Conservation (phyloP, 2,113 vertebrate species). For the Sapajus apella region DNA sequence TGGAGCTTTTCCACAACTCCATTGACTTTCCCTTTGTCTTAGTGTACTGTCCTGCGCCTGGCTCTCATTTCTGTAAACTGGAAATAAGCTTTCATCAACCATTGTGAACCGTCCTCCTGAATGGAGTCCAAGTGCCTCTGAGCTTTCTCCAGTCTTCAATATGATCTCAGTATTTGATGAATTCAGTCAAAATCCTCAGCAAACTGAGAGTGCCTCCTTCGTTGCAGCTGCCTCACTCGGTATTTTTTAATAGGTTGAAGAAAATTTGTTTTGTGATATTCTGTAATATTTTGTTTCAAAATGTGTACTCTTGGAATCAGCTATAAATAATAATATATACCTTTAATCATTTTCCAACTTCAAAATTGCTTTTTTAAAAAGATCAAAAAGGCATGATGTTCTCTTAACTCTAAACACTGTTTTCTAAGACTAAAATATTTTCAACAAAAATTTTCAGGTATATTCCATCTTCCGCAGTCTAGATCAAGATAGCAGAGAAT, state of each 20-base stretch:
- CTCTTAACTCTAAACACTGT: background rate
- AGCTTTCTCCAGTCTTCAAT: background rate
- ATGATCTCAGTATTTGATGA: background rate
- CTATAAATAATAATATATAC: background rate
- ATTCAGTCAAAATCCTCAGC: background rate
- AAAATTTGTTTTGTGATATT: background rate
- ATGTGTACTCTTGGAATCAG: background rate
- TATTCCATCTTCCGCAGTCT: conserved; percentile 31
- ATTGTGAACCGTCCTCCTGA: background rate
- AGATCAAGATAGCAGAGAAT: conserved; percentile 1
- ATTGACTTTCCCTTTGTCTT: background rate
- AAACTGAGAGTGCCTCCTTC: background rate
- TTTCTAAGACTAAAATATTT: conserved; percentile 24
- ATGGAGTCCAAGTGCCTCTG: background rate
- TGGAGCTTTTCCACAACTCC: background rate
- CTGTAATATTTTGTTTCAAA: conserved; percentile 25
- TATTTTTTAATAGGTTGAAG: background rate
- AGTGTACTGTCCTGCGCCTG: background rate
- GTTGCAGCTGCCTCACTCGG: background rate
- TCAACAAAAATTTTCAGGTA: background rate
- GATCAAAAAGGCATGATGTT: background rate
- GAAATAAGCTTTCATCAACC: background rate
- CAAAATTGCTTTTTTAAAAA: background rate
- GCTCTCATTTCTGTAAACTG: background rate
- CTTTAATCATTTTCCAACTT: conserved; percentile 6